phyloP scores from a whole-genome alignment of 2,888 invertebrate genomes.

The Endotricha flammealis region DNA sequence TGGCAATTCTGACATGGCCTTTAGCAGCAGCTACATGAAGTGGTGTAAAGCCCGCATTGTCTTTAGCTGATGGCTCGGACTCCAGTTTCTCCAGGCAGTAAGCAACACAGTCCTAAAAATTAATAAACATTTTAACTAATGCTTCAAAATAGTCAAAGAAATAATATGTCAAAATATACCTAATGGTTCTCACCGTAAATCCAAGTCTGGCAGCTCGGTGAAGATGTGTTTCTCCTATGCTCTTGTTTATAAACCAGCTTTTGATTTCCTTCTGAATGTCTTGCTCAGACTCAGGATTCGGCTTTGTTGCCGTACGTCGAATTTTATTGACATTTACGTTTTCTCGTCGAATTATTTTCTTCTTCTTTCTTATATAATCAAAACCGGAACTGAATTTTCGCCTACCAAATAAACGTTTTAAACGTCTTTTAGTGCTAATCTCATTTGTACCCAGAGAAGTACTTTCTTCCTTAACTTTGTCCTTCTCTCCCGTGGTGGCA shows the following conservation, averaged over 20 bases:
- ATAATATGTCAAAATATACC: conserved; percentile 14
- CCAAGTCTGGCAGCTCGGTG: conserved; percentile 95
- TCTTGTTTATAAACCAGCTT: conserved; percentile 95
- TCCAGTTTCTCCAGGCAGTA: conserved; percentile 93
- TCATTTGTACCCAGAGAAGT: conserved; percentile 45
- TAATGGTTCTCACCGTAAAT: conserved; percentile 83
- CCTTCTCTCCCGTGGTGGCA: conserved; percentile 57
- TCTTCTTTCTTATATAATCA: conserved; percentile 93
- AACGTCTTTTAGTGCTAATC: conserved; percentile 70
- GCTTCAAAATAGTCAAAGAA: neutral
- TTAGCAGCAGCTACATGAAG: conserved; percentile 94
- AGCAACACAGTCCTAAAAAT: conserved; percentile 89
- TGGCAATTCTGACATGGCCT: conserved; percentile 92
- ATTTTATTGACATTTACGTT: conserved; percentile 53
- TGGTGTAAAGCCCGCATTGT: conserved; percentile 96
- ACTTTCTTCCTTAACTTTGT: conserved; percentile 56
- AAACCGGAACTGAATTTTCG: conserved; percentile 90
- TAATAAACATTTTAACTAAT: conserved; percentile 8
- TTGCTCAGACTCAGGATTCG: conserved; percentile 82
- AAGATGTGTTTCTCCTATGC: conserved; percentile 94
- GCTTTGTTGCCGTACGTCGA: conserved; percentile 66
- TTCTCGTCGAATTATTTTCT: conserved; percentile 82
- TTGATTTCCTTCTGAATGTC: conserved; percentile 92
- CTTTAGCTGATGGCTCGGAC: conserved; percentile 90
- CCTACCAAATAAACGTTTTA: conserved; percentile 82